These are phyloP conservation scores for Ips typographus DNA, from an alignment of 1,140 invertebrate species.

Conservation along the genomic window DNA sequence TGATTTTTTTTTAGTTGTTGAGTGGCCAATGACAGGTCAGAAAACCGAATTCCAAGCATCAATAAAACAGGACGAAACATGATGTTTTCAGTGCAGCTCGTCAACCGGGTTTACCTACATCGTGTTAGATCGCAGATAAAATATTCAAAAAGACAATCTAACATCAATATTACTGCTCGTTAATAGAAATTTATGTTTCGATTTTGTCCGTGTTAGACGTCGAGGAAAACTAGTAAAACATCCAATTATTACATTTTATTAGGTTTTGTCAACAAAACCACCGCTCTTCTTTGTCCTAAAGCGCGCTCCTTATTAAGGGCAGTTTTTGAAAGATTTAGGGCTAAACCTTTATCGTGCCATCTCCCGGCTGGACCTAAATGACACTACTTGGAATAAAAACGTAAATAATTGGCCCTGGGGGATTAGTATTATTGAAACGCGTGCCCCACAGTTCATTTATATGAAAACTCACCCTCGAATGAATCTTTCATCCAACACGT, in stretches of 20 bases:
- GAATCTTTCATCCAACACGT: slow-evolving; percentile 15
- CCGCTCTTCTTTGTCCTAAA: background rate
- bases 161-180: slow-evolving; percentile 24
- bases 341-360: no score
- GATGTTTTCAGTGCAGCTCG: background rate
- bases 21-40: background rate
- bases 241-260: slow-evolving; percentile 35
- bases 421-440: slow-evolving; percentile 14
- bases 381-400: no score
- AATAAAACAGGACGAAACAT: background rate
- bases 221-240: slow-evolving; percentile 25
- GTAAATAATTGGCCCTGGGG: no score
- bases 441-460: slow-evolving; percentile 12
- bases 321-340: background rate
- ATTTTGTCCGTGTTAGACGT: slow-evolving; percentile 7
- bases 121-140: slow-evolving; percentile 25
- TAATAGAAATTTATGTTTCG: slow-evolving; percentile 33
- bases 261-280: slow-evolving; percentile 3
- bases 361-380: no score
- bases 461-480: slow-evolving; percentile 11
- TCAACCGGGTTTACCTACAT: background rate
- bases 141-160: slow-evolving; percentile 21
- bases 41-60: background rate
- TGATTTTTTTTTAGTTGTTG: no score
- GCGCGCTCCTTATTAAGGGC: slow-evolving; percentile 1